phyloP scores from a whole-genome alignment of 2,797 vertebrate species.

The Phalloptychus januarius region DNA sequence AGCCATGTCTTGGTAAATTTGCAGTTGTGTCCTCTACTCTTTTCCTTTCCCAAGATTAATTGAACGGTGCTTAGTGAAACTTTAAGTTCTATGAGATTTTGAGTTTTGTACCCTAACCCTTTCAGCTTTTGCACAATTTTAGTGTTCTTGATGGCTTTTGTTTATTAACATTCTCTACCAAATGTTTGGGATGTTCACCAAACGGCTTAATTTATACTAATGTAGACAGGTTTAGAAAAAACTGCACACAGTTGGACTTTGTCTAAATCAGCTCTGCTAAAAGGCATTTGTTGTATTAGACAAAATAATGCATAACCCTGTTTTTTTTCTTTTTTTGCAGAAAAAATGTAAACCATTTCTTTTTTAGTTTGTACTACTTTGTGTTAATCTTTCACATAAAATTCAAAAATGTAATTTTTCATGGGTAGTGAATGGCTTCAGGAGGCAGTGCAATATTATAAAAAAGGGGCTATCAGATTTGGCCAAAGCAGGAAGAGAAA shows the following conservation, averaged over 20 bases:
- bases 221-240: not conserved
- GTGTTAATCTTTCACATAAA: too few species aligned
- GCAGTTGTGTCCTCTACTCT: not conserved
- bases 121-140: not conserved
- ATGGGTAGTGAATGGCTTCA: too few species aligned
- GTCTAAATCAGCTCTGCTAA: not conserved
- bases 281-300: not conserved
- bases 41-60: not conserved
- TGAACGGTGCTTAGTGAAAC: not conserved
- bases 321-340: not conserved
- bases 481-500: too few species aligned
- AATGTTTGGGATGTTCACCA: not conserved
- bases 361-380: too few species aligned
- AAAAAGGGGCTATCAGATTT: too few species aligned
- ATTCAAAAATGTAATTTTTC: too few species aligned
- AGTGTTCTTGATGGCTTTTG: not conserved
- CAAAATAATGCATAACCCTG: not conserved
- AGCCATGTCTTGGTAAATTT: not conserved
- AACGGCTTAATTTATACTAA: too few species aligned
- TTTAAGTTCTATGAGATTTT: not conserved
- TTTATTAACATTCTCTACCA: not conserved
- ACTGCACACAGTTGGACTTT: not conserved
- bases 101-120: not conserved
- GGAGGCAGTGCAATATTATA: too few species aligned
- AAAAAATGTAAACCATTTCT: not conserved